Base-by-base conservation (phyloP, 2,888 invertebrate species). In the Synergus umbraculus region DNA sequence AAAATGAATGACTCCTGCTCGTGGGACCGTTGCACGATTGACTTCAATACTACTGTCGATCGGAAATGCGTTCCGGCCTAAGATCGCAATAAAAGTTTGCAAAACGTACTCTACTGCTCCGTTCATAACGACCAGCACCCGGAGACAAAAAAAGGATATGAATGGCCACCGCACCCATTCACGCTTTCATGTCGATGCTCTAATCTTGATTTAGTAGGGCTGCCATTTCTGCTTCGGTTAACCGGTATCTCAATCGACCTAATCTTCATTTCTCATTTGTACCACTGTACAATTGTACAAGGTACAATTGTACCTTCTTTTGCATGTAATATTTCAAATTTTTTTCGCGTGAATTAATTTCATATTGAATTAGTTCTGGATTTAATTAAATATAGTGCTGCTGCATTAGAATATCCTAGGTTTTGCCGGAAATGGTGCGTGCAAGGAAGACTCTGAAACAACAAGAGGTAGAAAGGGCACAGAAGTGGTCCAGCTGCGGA, bases 401-500 rank as follows among this genome's bases (percentile, higher is more conserved):
- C 15, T 22, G 37, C 18, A 69, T 69, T 69, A 49, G 54, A 73
- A 37, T 69, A 44, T 22, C n/a, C n/a, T 66, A 67, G 44, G 54
- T 73, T 73, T 60, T 76, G 76, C 76, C 63, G 76, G 76, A 76
- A 76, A 76, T 9, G 37, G 43, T 54, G 73, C 54, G 54, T 73
- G 73, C 54, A 73, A 73, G 73, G 73, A 73, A 73, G 73, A 73
- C 54, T 73, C 73, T 73, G 73, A 73, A 67, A 54, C 54, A 77
- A 66, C 49, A 79, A 79, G 83, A 84, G 82, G 54, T 60, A 81
- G 78, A 81, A 81, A 82, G 82, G 77, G 80, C 82, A 77, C 82
- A 82, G 78, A 83, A 81, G 80, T 79, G 84, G 79, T 44, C 44
- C 64, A 65, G 73, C 65, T 49, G 63, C 73, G 73, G 73, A 73